Conservation (phyloP, 2,797 vertebrate species). For the Eutrigla gurnardus region DNA sequence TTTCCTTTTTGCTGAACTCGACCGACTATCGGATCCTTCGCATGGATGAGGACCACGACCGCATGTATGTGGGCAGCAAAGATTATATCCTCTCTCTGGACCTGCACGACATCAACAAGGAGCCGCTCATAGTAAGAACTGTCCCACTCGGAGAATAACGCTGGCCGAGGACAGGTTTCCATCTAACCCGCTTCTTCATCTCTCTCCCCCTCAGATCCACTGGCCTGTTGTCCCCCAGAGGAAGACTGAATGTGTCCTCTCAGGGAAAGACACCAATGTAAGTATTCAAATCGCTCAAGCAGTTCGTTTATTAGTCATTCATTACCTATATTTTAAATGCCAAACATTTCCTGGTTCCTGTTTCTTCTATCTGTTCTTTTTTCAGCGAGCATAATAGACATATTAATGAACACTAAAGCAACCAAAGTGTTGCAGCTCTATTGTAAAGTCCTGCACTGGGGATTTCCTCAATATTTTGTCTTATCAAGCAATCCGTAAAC, state of each 20-base stretch:
- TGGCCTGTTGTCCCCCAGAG: conserved; percentile 95
- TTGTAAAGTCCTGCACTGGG: not conserved
- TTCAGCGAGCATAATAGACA: not conserved
- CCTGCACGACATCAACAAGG: conserved; percentile 98
- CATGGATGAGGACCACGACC: conserved; percentile 99
- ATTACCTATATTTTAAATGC: not conserved
- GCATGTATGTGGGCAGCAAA: conserved; percentile 99
- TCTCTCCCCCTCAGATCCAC: conserved; percentile 88
- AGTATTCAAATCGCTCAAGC: conserved; percentile 68
- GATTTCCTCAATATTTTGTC: conserved; percentile 3
- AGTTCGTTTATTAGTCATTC: not conserved
- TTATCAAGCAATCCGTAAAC: conserved; percentile 1
- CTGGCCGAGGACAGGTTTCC: conserved; percentile 10
- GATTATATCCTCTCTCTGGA: conserved; percentile 98
- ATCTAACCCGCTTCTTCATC: conserved; percentile 36
- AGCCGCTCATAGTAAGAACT: conserved; percentile 96
- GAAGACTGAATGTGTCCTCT: conserved; percentile 95
- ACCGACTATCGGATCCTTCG: conserved; percentile 97
- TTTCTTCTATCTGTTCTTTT: not conserved
- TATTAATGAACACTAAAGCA: not conserved
- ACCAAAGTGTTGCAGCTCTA: not conserved
- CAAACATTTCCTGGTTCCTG: not conserved
- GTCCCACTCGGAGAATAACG: conserved; percentile 12
- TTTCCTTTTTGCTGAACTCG: conserved; percentile 97
- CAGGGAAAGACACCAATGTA: conserved; percentile 97